phyloP scores from a whole-genome alignment of 2,888 invertebrate species.

The Pollenia amentaria region DNA sequence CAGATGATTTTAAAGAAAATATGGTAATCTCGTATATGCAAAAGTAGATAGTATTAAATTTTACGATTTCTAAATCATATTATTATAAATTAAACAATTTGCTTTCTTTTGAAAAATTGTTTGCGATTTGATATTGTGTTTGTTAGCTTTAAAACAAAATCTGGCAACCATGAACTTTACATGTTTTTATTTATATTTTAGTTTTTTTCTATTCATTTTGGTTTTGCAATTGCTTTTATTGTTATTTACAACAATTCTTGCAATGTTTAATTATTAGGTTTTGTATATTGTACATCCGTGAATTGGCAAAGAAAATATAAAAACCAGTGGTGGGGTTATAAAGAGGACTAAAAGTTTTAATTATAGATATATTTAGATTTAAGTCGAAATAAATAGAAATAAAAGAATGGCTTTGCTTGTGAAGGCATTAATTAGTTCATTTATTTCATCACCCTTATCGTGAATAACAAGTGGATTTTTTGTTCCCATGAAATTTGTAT shows the following conservation, averaged over 20 bases:
- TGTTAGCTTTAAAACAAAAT: not conserved
- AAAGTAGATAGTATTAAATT: no score
- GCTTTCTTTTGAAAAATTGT: not conserved
- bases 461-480: no score
- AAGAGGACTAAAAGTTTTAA: not conserved
- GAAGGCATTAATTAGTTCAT: no score
- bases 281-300: slow-evolving; percentile 32
- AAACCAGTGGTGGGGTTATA: slow-evolving; percentile 18
- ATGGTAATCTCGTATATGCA: no score
- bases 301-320: slow-evolving; percentile 55
- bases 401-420: no score
- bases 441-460: no score
- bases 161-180: slow-evolving; percentile 9
- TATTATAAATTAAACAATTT: not conserved
- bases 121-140: not conserved
- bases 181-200: slow-evolving; percentile 24
- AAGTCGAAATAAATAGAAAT: not conserved
- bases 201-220: slow-evolving; percentile 32
- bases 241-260: slow-evolving; percentile 66
- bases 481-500: no score
- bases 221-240: slow-evolving; percentile 17
- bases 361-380: no score
- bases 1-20: slow-evolving; percentile 11
- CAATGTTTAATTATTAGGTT: slow-evolving; percentile 72
- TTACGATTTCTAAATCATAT: no score